Base-by-base conservation (phyloP, 2,113 vertebrate species). In the Toxotes chatareus region DNA sequence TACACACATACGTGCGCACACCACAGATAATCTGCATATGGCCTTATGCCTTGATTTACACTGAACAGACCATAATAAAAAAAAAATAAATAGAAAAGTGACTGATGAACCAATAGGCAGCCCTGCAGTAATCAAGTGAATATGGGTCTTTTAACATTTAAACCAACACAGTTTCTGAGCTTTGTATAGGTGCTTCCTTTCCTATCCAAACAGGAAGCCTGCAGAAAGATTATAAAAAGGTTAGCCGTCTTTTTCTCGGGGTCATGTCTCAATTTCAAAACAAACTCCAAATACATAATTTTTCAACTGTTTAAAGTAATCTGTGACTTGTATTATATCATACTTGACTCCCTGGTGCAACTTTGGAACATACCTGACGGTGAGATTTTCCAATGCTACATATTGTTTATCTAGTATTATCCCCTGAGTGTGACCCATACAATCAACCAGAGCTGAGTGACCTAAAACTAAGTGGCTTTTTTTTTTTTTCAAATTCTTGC, bases 401-500 rank as follows among this genome's bases (percentile, higher is more conserved):
- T 89, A 81, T 65, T 63, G 32, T 72, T 76, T 69, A 68, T 72
- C 34, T 38, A n/a, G 31, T 80, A 47, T 76, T 66, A 84, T 76
- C 80, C 90, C 91, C 90, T 92, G 92, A 92, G 90, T 85, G 78
- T 67, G 82, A 80, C 64, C 73, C 55, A 70, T 69, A 76, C 53
- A 74, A 75, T 82, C 80, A 76, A 61, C 66, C 71, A 81, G 57
- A 83, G 71, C 73, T 32, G 56, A 76, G 66, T 31, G 51, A 77
- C 57, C 23, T 1, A 4, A 75, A 83, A 74, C 47, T 17, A 38
- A 64, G 14, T 53, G 57, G 38, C 57, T 68, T 32, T 67, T 51
- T 64, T 76, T n/a, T 27, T 27, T 27, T 27, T 27, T 27, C 4
- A 63, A 47, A 60, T 53, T 62, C 46, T 42, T 60, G 31, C 42